These are phyloP conservation scores for Coremacera marginata DNA, from an alignment of 2,888 invertebrate species.

Conservation along the genomic window DNA sequence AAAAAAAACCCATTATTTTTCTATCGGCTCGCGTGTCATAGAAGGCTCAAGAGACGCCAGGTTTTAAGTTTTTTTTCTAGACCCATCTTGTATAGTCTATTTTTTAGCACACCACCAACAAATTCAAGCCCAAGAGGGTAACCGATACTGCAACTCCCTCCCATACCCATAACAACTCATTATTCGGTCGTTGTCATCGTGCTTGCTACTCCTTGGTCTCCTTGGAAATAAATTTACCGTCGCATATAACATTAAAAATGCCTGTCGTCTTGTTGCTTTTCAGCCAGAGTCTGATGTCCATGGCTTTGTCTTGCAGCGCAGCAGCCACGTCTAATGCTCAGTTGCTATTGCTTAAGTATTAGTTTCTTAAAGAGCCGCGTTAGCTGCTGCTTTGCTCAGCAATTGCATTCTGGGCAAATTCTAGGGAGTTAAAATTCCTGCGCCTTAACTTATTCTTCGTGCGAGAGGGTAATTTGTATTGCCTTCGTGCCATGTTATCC, in stretches of 20 bases:
- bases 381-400: constrained; percentile 18
- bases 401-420: neutral
- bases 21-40: constrained; percentile 1
- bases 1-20: constrained; percentile 24
- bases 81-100: neutral
- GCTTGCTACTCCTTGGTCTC: neutral
- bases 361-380: neutral
- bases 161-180: neutral
- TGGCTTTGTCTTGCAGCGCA: too few relatives aligned
- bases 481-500: constrained; percentile 47
- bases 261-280: constrained; percentile 56
- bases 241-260: constrained; percentile 63
- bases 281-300: too few relatives aligned
- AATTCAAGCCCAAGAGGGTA: neutral
- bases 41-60: neutral
- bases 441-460: neutral
- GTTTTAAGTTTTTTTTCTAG: neutral
- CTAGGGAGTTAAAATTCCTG: neutral
- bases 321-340: too few relatives aligned
- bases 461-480: constrained; percentile 56
- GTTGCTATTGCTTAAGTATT: too few relatives aligned
- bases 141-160: neutral
- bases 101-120: too few relatives aligned
- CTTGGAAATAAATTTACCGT: constrained; percentile 38
- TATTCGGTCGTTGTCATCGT: neutral